Conservation (phyloP, 2,797 vertebrate species). For the Poliocrania exsul region DNA sequence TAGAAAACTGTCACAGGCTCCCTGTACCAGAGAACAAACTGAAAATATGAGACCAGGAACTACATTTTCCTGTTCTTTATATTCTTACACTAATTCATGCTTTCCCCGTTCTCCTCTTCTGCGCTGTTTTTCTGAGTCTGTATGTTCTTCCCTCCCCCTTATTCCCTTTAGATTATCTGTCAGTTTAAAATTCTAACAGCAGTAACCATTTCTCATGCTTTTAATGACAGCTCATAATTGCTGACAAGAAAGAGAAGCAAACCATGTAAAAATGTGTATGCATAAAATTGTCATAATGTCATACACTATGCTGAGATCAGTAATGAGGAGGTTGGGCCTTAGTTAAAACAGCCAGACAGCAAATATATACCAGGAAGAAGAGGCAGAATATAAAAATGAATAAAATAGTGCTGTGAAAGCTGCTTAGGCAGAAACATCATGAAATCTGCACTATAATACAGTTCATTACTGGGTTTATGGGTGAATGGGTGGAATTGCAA, state of each 20-base stretch:
- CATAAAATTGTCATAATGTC: constrained; percentile 29
- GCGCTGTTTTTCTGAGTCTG: neutral
- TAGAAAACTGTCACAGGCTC: neutral
- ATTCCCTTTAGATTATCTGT: neutral
- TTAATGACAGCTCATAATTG: constrained; percentile 23
- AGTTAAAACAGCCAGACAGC: neutral
- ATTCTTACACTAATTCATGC: neutral
- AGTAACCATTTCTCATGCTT: neutral
- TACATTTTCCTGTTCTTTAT: neutral
- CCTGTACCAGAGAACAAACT: neutral
- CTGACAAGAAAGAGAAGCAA: constrained; percentile 24
- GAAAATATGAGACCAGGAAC: neutral
- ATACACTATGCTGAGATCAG: neutral
- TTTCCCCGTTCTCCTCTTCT: neutral
- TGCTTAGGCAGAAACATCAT: neutral
- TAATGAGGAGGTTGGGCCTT: neutral
- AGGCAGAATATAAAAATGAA: neutral
- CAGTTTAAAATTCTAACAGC: neutral
- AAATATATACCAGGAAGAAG: neutral
- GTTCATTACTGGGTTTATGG: neutral
- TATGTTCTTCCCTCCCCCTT: neutral
- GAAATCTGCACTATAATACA: neutral
- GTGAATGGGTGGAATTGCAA: neutral
- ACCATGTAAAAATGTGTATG: neutral
- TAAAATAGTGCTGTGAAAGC: neutral